Evolutionary conservation across 2,797 vertebrate genomes (phyloP).

Genomic region (Gephyroberyx darwinii): DNA sequence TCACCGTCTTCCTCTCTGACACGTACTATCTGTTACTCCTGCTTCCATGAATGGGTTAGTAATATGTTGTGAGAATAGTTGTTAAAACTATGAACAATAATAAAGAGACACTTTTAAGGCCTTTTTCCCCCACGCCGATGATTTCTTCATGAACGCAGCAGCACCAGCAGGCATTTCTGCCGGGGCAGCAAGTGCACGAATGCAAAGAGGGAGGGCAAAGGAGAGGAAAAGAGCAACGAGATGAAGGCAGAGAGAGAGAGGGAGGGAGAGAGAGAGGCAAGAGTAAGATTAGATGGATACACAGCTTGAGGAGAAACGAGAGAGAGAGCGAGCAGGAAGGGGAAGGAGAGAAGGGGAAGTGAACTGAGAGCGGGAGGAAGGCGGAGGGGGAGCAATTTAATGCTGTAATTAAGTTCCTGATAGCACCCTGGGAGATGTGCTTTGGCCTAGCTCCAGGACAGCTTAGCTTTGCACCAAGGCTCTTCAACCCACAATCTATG

Average conservation of each 20-base stretch:
- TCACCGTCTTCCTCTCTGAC: constrained; percentile 31
- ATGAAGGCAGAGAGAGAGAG: constrained; percentile 15
- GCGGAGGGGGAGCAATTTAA: constrained; percentile 72
- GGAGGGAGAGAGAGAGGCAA: neutral
- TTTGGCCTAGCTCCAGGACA: constrained; percentile 73
- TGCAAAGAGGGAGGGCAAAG: neutral
- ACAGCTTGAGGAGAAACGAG: constrained; percentile 27
- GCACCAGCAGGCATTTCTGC: constrained; percentile 41
- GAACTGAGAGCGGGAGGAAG: constrained; percentile 40
- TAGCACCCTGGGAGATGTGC: constrained; percentile 74
- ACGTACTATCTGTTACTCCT: constrained; percentile 5
- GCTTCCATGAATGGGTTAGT: constrained; percentile 6
- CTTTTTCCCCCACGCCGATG: constrained; percentile 9
- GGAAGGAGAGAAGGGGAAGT: constrained; percentile 42
- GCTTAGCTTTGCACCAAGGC: constrained; percentile 66
- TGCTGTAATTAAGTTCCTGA: constrained; percentile 79
- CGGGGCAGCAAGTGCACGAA: constrained; percentile 36
- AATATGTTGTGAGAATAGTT: no score
- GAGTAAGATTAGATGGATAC: constrained; percentile 45
- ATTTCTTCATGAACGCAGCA: constrained; percentile 30
- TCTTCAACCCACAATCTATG: constrained; percentile 53
- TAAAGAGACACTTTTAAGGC: constrained; percentile 6
- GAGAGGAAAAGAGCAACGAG: constrained; percentile 26
- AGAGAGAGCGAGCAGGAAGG: constrained; percentile 16
- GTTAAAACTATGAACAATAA: neutral